A percentile compares a stretch with the other conserved stretches of the same genome.
phyloP scores from a whole-genome alignment of 2,888 invertebrate species.

The Neoascia interrupta region DNA sequence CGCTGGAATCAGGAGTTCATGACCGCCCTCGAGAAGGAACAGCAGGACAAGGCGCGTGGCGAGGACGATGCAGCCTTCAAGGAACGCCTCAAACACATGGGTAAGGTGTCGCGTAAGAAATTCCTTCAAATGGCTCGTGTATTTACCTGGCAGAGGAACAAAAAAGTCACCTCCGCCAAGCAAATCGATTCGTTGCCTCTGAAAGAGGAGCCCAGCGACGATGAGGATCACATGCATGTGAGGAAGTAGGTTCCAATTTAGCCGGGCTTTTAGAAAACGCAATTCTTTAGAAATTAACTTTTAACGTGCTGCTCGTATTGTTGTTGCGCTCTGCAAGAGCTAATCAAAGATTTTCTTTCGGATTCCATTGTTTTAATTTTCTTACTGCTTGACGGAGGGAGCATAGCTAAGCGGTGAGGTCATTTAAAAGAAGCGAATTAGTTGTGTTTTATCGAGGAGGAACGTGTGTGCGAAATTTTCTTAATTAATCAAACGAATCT shows the following conservation, averaged over 20 bases:
- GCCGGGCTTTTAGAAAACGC: too few species aligned
- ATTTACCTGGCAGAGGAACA: conserved; percentile 85
- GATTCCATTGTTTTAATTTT: conserved; percentile 28
- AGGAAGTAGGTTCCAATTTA: conserved; percentile 62
- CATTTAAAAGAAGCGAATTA: conserved; percentile 37
- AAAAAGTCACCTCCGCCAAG: conserved; percentile 79
- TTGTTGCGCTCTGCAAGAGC: conserved; percentile 16
- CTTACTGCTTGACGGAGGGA: conserved; percentile 17
- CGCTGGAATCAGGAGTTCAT: conserved; percentile 93
- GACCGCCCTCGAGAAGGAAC: conserved; percentile 89
- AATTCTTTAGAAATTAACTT: conserved; percentile 16
- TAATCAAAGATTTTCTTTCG: conserved; percentile 46
- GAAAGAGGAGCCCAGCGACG: conserved; percentile 84
- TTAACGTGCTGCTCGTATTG: conserved; percentile 25
- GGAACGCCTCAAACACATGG: conserved; percentile 90
- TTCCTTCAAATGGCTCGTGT: conserved; percentile 89
- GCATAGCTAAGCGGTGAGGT: conserved; percentile 24
- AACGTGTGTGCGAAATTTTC: neutral
- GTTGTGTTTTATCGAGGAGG: conserved; percentile 38
- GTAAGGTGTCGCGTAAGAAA: conserved; percentile 90
- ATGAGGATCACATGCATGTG: conserved; percentile 80
- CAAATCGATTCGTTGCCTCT: conserved; percentile 82
- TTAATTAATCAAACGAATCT: too few species aligned
- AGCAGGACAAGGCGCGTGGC: conserved; percentile 81
- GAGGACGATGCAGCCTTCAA: conserved; percentile 86